Evolutionary conservation across 2,888 invertebrate genomes (phyloP).

Genomic region (Enchytraeus crypticus): DNA sequence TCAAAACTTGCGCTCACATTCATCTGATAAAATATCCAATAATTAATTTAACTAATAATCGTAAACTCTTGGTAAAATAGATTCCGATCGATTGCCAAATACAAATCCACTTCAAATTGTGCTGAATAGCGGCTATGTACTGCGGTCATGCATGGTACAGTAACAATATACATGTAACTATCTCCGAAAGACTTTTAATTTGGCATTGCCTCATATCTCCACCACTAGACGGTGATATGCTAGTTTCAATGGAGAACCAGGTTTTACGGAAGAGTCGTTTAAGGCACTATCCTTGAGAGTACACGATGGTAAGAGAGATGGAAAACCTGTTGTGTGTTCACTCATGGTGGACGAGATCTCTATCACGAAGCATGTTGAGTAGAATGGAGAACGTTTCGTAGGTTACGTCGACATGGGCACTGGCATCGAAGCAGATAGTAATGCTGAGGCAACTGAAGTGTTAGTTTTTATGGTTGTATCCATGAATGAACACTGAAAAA

Average conservation of each 20-base stretch:
- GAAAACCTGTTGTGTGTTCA: not conserved
- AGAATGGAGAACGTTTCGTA: not conserved
- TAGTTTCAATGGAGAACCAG: not conserved
- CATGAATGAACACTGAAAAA: not conserved
- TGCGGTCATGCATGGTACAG: too few relatives aligned
- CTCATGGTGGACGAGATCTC: not conserved
- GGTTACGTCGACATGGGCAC: not conserved
- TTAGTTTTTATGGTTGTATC: not conserved
- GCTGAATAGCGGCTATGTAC: too few relatives aligned
- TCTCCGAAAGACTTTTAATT: not conserved
- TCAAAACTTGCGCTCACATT: too few relatives aligned
- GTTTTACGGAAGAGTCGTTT: not conserved
- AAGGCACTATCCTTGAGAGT: too few relatives aligned
- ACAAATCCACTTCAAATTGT: too few relatives aligned
- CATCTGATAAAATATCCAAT: too few relatives aligned
- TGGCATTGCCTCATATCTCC: not conserved
- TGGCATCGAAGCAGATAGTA: not conserved
- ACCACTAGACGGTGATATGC: not conserved
- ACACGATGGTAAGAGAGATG: too few relatives aligned
- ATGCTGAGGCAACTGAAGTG: not conserved
- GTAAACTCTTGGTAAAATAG: too few relatives aligned
- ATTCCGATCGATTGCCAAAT: too few relatives aligned
- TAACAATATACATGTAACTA: too few relatives aligned
- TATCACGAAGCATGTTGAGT: not conserved
- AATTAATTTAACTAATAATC: too few relatives aligned